Base-by-base conservation (phyloP, 2,797 vertebrate genomes). In the Mormyrus proboscirostris region DNA sequence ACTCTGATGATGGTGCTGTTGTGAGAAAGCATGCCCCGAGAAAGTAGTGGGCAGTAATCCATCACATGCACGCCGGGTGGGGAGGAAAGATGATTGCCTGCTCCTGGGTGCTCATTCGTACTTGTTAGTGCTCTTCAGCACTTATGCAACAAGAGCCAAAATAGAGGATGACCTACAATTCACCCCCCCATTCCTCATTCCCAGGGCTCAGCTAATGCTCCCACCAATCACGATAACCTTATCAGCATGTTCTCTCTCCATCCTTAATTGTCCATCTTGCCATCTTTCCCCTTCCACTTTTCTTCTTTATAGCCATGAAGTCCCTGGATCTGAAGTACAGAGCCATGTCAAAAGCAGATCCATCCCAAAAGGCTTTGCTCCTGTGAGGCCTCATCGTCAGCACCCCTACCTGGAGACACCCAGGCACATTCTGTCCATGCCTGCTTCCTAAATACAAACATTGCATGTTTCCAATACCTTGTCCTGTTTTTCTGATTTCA, bases 401-500 rank as follows among this genome's bases (percentile, higher is more conserved):
- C 19, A 38, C 1, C 22, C 12, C 65, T 38, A 73, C 65, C 29
- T 73, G 29, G 65, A 38, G 29, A 73, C 62, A 69, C 29, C 33
- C 50, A 86, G 22, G 83, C 29, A 53, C 1, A 10, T 22, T 51
- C 22, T 29, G 49, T 55, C 83, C 49, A 86, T 29, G 4, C 10
- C 22, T 8, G 50, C 83, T 22, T 8, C 47, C 25, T 50, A 7
- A 41, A 86, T 53, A 29, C 83, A 51, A 50, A 86, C n/a, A 29
- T 53, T 33, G 47, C 49, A 8, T 92, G 92, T 91, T 93, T 93
- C 93, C 90, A 88, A 92, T 94, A 92, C 92, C 92, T 85, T 89
- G 94, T 93, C 89, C 88, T 92, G 95, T 93, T 93, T 5, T 88
- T 33, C 90, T 90, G 91, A 91, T 93, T 94, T 93, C 91, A 41